Evolutionary conservation across 1,140 invertebrate genomes (phyloP), one percentile per base, ranked within the genome.

Genomic region (Teleopsis dalmanni): DNA sequence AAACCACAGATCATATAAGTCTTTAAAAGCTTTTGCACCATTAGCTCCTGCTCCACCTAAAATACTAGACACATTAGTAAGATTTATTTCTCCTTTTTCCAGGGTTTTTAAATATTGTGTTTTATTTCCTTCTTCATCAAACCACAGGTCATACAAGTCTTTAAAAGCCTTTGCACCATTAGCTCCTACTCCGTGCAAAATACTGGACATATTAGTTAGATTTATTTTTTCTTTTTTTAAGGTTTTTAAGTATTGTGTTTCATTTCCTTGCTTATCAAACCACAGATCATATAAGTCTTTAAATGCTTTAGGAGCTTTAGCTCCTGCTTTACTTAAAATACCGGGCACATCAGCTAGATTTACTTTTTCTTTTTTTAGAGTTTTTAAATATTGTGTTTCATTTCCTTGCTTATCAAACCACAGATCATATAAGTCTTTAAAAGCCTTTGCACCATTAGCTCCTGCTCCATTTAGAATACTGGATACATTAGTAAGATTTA

Each of bases 131-230:
- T 35, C 13, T 35, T 8, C 33, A 35, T 35, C 33, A 35, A 35
- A n/a, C 33, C 33, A 35, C n/a, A 35, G 13, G 19, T 58, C 42
- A 50, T 54, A 51, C 34, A 58, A 47, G 10, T 54, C 41, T 47
- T 43, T 47, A 41, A 56, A 58, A 10, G 47, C 33, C 38, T 42
- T 53, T 37, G 50, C 26, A 10, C 52, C 54, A 19, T 51, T 51
- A n/a, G 31, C 36, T 16, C 52, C 35, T 21, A 51, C 42, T 48
- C 48, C 52, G 44, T 33, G 34, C 25, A 60, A 50, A 45, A 60
- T 60, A 50, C 52, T 56, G n/a, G 54, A 54, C 21, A 58, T 56
- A 51, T 18, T 57, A 25, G 48, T 53, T 26, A 60, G 41, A 52
- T 36, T 50, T 40, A 56, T 31, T 36, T 38, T 23, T 34, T 51